phyloP scores from a whole-genome alignment of 1,140 invertebrate species.

The Eupristina koningsbergeri region DNA sequence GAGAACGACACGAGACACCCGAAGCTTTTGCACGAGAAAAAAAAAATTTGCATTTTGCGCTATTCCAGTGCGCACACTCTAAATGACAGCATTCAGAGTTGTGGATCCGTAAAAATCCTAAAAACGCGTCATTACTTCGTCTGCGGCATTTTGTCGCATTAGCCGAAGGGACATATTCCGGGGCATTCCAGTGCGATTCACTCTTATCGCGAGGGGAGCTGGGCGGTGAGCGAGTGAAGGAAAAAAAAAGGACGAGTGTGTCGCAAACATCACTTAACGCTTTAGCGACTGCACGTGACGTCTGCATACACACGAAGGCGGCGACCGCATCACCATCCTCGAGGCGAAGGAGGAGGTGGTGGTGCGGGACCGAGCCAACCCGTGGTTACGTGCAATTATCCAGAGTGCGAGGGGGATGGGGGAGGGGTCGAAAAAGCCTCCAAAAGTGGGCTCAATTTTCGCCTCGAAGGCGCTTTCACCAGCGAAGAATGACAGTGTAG shows the following conservation, averaged over 20 bases:
- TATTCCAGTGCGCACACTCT: not conserved
- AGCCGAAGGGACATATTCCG: too few relatives aligned
- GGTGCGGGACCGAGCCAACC: not conserved
- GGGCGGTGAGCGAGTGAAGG: not conserved
- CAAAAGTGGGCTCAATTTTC: constrained; percentile 49
- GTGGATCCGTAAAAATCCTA: not conserved
- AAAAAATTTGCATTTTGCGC: not conserved
- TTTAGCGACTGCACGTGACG: not conserved
- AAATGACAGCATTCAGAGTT: not conserved
- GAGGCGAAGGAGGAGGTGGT: too few relatives aligned
- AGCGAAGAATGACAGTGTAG: too few relatives aligned
- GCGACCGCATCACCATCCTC: too few relatives aligned
- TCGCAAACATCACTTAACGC: not conserved
- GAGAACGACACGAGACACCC: not conserved
- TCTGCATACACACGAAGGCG: constrained; percentile 7
- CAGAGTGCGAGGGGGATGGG: not conserved
- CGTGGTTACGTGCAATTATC: constrained; percentile 10
- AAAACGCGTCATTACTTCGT: not conserved
- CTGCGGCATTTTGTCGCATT: not conserved
- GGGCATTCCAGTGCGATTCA: not conserved
- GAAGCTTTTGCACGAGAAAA: not conserved
- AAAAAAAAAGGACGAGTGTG: not conserved
- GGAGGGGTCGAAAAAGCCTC: not conserved
- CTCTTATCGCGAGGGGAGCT: not conserved
- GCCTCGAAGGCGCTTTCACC: too few relatives aligned